Percentiles rank a stretch among this genome's conserved stretches.
Evolutionary conservation across 2,113 vertebrate species (phyloP).

Genomic region (Cygnus buccinator): DNA sequence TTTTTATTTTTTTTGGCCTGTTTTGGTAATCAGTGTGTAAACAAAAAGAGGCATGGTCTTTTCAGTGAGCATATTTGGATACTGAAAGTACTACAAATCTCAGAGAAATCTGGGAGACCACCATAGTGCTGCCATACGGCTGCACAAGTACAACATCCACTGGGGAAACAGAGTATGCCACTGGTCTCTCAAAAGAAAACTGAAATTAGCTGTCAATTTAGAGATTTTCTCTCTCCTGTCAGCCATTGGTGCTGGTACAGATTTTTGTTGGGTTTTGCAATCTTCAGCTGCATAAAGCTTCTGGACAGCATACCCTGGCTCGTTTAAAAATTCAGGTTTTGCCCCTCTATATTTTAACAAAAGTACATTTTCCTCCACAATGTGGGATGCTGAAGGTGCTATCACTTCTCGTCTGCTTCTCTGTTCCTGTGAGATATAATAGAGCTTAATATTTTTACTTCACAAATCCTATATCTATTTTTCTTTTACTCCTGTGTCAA

Average conservation of each 20-base stretch:
- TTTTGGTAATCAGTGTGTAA: not conserved
- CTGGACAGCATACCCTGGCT: not conserved
- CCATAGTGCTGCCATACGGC: not conserved
- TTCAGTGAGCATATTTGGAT: not conserved
- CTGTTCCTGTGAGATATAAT: not conserved
- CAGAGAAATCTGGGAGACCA: fast-evolving
- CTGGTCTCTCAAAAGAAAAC: not conserved
- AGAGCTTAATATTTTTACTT: not conserved
- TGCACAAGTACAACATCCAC: too few relatives aligned
- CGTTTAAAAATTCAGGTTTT: not conserved
- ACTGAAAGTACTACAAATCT: not conserved
- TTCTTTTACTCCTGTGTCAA: slow-evolving; percentile 36
- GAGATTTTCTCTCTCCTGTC: not conserved
- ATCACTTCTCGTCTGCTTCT: not conserved
- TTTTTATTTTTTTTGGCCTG: not conserved
- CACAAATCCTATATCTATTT: slow-evolving; percentile 34
- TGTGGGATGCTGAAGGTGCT: not conserved
- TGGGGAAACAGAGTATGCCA: not conserved
- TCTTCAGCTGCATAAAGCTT: not conserved
- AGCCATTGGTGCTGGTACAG: not conserved
- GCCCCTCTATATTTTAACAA: not conserved
- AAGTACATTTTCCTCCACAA: not conserved
- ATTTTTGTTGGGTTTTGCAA: not conserved
- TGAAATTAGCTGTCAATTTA: not conserved
- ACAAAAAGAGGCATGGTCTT: not conserved